Evolutionary conservation across 1,140 invertebrate genomes (phyloP).

Genomic region (Drosophila malerkotliana): DNA sequence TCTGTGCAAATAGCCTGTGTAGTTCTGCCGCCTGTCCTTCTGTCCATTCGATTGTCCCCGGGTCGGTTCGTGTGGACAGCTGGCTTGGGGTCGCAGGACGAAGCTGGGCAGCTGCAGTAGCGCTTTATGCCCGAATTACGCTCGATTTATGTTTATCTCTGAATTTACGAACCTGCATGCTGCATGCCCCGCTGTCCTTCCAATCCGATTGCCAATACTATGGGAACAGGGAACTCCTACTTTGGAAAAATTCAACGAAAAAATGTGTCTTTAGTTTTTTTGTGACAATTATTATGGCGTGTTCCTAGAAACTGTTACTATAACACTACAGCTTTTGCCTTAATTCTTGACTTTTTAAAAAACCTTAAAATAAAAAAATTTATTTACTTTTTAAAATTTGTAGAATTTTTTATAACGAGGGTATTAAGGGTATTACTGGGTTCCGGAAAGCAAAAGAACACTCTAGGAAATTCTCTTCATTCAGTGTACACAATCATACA

Average conservation of each 20-base stretch:
- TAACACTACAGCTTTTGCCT: too few relatives aligned
- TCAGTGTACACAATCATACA: slow-evolving; percentile 24
- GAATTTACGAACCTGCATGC: slow-evolving; percentile 71
- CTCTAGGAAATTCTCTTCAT: slow-evolving; percentile 29
- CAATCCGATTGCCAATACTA: slow-evolving; percentile 21
- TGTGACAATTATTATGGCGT: too few relatives aligned
- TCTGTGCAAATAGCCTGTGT: slow-evolving; percentile 47
- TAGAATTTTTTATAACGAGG: neutral
- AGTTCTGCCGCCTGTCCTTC: neutral
- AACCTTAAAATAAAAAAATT: too few relatives aligned
- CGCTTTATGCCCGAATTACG: slow-evolving; percentile 73
- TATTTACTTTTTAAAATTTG: neutral
- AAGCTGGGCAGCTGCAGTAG: slow-evolving; percentile 53
- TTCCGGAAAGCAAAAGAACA: neutral
- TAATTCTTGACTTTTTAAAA: too few relatives aligned
- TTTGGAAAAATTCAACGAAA: neutral
- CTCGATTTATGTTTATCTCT: slow-evolving; percentile 79
- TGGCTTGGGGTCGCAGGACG: slow-evolving; percentile 18
- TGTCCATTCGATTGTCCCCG: slow-evolving; percentile 33
- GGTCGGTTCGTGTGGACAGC: slow-evolving; percentile 43
- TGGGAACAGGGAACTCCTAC: slow-evolving; percentile 1
- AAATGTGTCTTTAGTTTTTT: neutral
- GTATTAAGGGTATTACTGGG: slow-evolving; percentile 13
- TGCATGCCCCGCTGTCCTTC: slow-evolving; percentile 2
- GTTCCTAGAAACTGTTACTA: too few relatives aligned